A percentile compares a stretch with the other conserved stretches of the same genome.
These are phyloP conservation scores for Turnix velox DNA, from an alignment of 2,113 vertebrate genomes.

Conservation along the genomic window DNA sequence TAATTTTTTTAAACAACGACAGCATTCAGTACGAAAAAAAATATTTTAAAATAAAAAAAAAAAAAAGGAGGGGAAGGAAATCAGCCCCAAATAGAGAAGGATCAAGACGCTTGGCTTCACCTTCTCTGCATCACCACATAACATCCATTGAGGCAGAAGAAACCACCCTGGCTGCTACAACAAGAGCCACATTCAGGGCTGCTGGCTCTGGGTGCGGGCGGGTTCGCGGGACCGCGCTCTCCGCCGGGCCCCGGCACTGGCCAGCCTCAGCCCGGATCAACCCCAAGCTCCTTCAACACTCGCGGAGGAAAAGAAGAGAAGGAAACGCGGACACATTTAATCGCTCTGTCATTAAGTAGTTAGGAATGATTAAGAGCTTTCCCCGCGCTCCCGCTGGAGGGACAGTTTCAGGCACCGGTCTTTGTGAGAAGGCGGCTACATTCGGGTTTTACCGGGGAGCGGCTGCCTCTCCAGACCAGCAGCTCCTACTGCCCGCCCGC, in stretches of 20 bases:
- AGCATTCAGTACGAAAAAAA: background rate
- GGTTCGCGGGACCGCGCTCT: background rate
- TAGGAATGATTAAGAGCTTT: background rate
- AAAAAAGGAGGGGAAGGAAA: background rate
- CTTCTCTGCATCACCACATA: background rate
- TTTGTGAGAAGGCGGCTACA: background rate
- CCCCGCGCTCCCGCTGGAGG: background rate
- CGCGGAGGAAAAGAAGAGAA: rapidly evolving
- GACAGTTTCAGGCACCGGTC: background rate
- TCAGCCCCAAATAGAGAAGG: background rate
- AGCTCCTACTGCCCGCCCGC: background rate
- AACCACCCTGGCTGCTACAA: background rate
- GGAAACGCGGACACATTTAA: background rate
- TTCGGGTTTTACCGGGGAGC: background rate
- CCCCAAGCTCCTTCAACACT: rapidly evolving
- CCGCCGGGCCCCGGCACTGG: background rate
- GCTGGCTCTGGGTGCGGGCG: background rate
- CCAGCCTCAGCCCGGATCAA: background rate
- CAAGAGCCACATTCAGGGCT: background rate
- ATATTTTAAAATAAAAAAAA: background rate
- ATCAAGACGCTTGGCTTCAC: background rate
- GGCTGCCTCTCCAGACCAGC: background rate
- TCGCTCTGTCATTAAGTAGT: background rate
- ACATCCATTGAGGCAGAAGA: background rate
- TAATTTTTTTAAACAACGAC: background rate